These are phyloP conservation scores for Macquaria australasica DNA, from an alignment of 2,113 vertebrate species.

Conservation along the genomic window DNA sequence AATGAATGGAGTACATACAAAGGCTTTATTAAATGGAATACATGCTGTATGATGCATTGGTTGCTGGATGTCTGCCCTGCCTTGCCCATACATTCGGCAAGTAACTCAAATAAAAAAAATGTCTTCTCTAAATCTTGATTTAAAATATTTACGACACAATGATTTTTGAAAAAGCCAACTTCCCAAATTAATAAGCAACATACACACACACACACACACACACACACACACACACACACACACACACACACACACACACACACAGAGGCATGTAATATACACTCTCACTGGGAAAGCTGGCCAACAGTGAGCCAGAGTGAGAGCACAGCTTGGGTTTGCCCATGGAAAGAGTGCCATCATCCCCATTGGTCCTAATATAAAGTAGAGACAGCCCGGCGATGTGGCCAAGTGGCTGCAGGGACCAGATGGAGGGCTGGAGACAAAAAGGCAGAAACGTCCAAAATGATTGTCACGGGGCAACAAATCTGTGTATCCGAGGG, in stretches of 20 bases:
- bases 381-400: conserved; percentile 14
- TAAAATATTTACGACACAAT: conserved; percentile 17
- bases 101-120: conserved; percentile 28
- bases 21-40: not conserved
- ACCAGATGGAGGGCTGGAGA: conserved; percentile 43
- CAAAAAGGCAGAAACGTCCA: conserved; percentile 8
- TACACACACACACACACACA: conserved; percentile 21
- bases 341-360: conserved; percentile 64
- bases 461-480: not conserved
- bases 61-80: conserved; percentile 30
- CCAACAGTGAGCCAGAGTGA: conserved; percentile 28
- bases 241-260: conserved; percentile 24
- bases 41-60: conserved; percentile 23
- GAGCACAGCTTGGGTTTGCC: conserved; percentile 40
- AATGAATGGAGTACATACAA: conserved; percentile 10
- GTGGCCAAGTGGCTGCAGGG: conserved; percentile 27
- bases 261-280: not conserved
- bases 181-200: conserved; percentile 7
- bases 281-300: conserved; percentile 1
- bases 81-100: conserved; percentile 3
- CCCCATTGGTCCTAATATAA: conserved; percentile 42
- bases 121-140: conserved; percentile 19
- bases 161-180: conserved; percentile 14
- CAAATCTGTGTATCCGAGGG: not conserved
- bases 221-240: conserved; percentile 16